These are phyloP conservation scores for Conops quadrifasciatus DNA, from an alignment of 2,888 invertebrate genomes.

Conservation along the genomic window DNA sequence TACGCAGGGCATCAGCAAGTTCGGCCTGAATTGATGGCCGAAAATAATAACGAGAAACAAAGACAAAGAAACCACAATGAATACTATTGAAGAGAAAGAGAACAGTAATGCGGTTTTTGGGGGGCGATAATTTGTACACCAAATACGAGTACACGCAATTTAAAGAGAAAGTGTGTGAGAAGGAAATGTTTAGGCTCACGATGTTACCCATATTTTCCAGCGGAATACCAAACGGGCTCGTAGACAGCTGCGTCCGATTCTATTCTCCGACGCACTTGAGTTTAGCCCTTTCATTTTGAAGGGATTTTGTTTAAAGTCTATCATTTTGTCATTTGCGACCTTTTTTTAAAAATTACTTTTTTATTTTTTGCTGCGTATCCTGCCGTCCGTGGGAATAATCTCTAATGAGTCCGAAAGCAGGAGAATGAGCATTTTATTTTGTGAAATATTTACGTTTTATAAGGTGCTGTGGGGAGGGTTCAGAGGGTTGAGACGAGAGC, in stretches of 20 bases:
- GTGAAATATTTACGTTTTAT: neutral
- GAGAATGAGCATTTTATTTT: slow-evolving; percentile 24
- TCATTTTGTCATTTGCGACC: slow-evolving; percentile 29
- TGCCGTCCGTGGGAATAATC: too few species aligned
- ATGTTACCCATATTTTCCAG: slow-evolving; percentile 63
- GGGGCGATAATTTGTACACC: neutral
- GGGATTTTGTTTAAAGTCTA: slow-evolving; percentile 61
- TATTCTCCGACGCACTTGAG: slow-evolving; percentile 51
- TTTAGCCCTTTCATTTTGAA: slow-evolving; percentile 61
- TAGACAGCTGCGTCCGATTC: slow-evolving; percentile 59
- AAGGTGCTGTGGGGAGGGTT: neutral
- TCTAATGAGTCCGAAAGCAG: too few species aligned
- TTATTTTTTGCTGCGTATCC: neutral
- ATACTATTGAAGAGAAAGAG: neutral
- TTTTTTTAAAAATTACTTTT: neutral
- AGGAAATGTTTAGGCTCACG: neutral
- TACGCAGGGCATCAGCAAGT: slow-evolving; percentile 75
- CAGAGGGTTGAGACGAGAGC: neutral
- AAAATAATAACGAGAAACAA: neutral
- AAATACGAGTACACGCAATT: neutral
- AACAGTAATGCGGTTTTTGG: too few species aligned
- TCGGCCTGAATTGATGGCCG: slow-evolving; percentile 72
- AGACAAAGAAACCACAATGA: slow-evolving; percentile 13
- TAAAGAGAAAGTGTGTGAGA: neutral
- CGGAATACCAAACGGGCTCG: slow-evolving; percentile 61